A percentile compares a stretch with the other conserved stretches of the same genome.
phyloP scores from a whole-genome alignment of 37 sponge, comb jelly and placozoan species.

The Spongilla lacustris region DNA sequence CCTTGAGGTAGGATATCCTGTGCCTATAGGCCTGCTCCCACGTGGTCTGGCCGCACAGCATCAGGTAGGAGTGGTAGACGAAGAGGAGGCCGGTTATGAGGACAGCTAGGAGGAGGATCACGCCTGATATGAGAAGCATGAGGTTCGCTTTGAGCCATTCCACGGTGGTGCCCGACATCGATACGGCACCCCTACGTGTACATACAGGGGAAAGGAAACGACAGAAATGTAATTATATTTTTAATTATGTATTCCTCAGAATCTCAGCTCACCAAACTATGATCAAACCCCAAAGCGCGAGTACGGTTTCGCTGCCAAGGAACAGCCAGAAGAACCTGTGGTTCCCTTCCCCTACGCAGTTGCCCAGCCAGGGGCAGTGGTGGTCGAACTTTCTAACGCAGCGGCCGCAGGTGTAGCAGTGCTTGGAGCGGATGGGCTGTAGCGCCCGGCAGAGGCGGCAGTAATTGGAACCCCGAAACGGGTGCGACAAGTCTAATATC shows the following conservation, averaged over 20 bases:
- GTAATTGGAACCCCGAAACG: neutral
- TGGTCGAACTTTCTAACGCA: slow-evolving; percentile 77
- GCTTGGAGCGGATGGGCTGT: slow-evolving; percentile 61
- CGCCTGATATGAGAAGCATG: slow-evolving; percentile 22
- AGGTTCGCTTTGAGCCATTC: slow-evolving; percentile 35
- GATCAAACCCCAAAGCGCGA: slow-evolving; percentile 46
- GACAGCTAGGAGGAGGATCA: slow-evolving; percentile 11
- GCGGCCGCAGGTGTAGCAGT: slow-evolving; percentile 63
- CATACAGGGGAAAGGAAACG: neutral
- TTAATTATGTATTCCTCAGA: no score
- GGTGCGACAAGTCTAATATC: neutral
- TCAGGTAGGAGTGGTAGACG: slow-evolving; percentile 61
- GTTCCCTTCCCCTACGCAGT: slow-evolving; percentile 80
- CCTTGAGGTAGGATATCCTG: slow-evolving; percentile 54
- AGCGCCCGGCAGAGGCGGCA: slow-evolving; percentile 40
- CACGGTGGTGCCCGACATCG: neutral
- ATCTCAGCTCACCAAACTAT: slow-evolving; percentile 54
- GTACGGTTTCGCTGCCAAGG: slow-evolving; percentile 41
- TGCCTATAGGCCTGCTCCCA: slow-evolving; percentile 67
- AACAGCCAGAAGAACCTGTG: slow-evolving; percentile 71
- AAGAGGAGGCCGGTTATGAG: slow-evolving; percentile 35
- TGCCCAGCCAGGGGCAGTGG: slow-evolving; percentile 83
- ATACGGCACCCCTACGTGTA: slow-evolving; percentile 45
- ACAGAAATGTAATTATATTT: no score
- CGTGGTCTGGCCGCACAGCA: slow-evolving; percentile 70